A percentile compares a stretch with the other conserved stretches of the same genome.
Evolutionary conservation across 2,797 vertebrate genomes (phyloP).

Genomic region (Channallabes apus): DNA sequence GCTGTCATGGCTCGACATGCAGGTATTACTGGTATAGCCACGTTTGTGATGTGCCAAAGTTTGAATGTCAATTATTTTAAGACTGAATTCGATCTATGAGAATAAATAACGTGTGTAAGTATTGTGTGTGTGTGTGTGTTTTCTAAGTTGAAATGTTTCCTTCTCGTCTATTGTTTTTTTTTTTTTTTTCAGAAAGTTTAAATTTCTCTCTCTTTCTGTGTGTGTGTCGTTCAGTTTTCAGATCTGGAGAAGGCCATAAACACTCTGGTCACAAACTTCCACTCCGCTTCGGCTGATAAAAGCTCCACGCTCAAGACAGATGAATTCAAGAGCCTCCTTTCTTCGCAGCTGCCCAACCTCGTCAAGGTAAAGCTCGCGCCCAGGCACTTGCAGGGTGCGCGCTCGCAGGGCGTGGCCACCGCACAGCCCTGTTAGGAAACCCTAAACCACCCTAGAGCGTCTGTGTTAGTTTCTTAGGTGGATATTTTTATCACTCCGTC

Average conservation of each 20-base stretch:
- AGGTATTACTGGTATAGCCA: constrained; percentile 55
- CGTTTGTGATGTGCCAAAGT: background rate
- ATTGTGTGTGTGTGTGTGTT: background rate
- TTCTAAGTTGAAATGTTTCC: background rate
- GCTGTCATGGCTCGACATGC: constrained; percentile 45
- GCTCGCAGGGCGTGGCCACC: constrained; percentile 23
- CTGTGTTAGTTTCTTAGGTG: background rate
- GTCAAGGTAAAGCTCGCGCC: constrained; percentile 65
- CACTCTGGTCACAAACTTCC: constrained; percentile 77
- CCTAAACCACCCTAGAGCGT: background rate
- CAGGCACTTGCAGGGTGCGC: background rate
- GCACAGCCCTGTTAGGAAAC: constrained; percentile 37
- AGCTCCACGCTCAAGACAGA: constrained; percentile 67
- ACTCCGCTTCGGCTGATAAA: constrained; percentile 69
- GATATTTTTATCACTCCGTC: no score
- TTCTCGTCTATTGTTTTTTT: background rate
- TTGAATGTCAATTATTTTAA: constrained; percentile 24
- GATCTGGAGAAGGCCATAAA: constrained; percentile 76
- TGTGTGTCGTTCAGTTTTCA: constrained; percentile 62
- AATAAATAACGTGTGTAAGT: background rate
- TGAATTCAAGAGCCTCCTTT: constrained; percentile 74
- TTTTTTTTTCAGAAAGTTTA: background rate
- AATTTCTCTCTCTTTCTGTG: background rate
- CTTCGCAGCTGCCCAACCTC: constrained; percentile 71
- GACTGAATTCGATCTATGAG: background rate